Percentiles rank a stretch among this genome's conserved stretches.
These are phyloP conservation scores for Myopa tessellatipennis DNA, from an alignment of 2,888 invertebrate species.

Conservation along the genomic window DNA sequence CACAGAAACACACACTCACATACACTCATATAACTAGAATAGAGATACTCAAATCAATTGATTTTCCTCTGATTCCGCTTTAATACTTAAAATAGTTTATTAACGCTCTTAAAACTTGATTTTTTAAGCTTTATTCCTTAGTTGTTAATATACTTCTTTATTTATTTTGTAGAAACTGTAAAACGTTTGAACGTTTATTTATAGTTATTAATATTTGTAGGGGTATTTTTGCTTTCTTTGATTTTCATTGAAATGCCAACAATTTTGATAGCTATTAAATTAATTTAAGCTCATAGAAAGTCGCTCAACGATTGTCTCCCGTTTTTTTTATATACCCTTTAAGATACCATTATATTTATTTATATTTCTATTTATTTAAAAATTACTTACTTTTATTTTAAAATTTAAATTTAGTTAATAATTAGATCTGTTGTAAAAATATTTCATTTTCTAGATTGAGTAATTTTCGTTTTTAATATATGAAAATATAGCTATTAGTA, in stretches of 20 bases:
- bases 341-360: no score
- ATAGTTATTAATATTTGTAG: not conserved
- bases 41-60: conserved; percentile 21
- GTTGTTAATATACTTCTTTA: not conserved
- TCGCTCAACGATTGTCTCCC: not conserved
- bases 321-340: no score
- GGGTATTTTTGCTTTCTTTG: not conserved
- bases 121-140: conserved; percentile 1
- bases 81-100: not conserved
- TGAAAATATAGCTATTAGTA: not conserved
- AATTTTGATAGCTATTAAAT: not conserved
- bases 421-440: not conserved
- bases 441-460: no score
- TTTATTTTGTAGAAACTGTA: not conserved
- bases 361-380: conserved; percentile 5
- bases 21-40: not conserved
- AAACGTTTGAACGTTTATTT: not conserved
- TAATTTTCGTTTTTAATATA: conserved; percentile 4
- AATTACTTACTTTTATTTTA: not conserved
- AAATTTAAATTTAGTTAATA: not conserved
- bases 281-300: not conserved
- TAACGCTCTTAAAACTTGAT: conserved; percentile 1
- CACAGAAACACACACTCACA: not conserved
- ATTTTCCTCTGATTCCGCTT: conserved; percentile 9
- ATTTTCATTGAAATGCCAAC: conserved; percentile 2